Evolutionary conservation across 2,797 vertebrate genomes (phyloP), one percentile per base, ranked within the genome.

Genomic region (Trichosurus vulpecula): DNA sequence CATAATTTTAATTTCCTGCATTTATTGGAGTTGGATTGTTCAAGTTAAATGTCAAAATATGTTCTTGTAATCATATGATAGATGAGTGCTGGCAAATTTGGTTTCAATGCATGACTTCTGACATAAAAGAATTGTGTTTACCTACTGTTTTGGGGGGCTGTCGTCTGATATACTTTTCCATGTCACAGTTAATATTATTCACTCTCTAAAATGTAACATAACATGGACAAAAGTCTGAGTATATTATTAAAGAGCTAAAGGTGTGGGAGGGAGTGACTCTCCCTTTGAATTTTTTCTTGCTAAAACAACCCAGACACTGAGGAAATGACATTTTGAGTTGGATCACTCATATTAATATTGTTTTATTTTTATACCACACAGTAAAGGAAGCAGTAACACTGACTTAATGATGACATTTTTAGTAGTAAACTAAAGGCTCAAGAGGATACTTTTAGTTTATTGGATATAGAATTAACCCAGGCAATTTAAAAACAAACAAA

Each of bases 321-420:
- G 96, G 81, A 97, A 96, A 96, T 96, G 96, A 53, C 94, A 97
- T 97, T 97, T 96, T 57, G 54, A 96, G 52, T 97, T 97, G 98
- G 97, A 97, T 97, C 95, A 96, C 96, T 96, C 94, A 54, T 96
- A 97, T 97, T 97, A 97, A 98, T 97, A 98, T 98, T 97, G 97
- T 97, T 97, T 98, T 97, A 98, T 97, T 97, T 98, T 98, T 98
- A 97, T 97, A 93, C 92, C 93, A 96, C 96, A 94, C 95, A 96
- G 35, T 97, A 98, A 98, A 98, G 74, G 94, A 31, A 57, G 95
- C 96, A 95, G 93, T 97, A 97, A 96, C 89, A 52, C 25, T 97
- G 96, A 98, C 94, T 96, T 97, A 97, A 91, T 13, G 55, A 93
- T 96, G 97, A 96, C 97, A 97, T 95, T 96, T 98, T 98, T 98